phyloP scores from a whole-genome alignment of 2,888 invertebrate genomes.

The Poecilus cupreus region DNA sequence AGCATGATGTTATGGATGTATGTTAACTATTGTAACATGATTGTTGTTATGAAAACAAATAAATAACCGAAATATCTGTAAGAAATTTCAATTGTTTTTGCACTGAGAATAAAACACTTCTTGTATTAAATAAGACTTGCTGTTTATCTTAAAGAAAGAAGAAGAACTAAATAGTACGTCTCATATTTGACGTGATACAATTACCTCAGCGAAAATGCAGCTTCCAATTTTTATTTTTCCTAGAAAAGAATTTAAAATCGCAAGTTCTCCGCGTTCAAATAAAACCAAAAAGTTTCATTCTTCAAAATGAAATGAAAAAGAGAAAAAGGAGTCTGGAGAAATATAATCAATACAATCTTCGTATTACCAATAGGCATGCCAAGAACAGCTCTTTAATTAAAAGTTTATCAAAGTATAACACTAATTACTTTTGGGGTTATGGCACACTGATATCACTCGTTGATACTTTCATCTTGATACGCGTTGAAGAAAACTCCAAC shows the following conservation, averaged over 20 bases:
- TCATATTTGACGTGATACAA: too few relatives aligned
- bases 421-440: constrained; percentile 37
- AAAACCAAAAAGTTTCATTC: background rate
- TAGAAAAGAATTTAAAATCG: constrained; percentile 35
- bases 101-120: too few relatives aligned
- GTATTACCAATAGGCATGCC: constrained; percentile 38
- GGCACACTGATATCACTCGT: constrained; percentile 13
- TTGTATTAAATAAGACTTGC: too few relatives aligned
- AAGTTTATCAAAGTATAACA: constrained; percentile 42
- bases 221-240: background rate
- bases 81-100: too few relatives aligned
- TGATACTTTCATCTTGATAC: background rate
- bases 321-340: background rate
- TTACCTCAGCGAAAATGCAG: background rate
- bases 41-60: too few relatives aligned
- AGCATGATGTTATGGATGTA: too few relatives aligned
- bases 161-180: background rate
- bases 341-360: constrained; percentile 30
- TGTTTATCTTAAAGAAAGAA: background rate
- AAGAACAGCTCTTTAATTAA: constrained; percentile 44
- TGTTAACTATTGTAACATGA: too few relatives aligned
- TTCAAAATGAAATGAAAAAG: constrained; percentile 27
- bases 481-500: background rate
- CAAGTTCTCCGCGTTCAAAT: background rate
- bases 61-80: too few relatives aligned